Conservation (phyloP, 2,113 vertebrate genomes). For the Xiphorhynchus elegans region DNA sequence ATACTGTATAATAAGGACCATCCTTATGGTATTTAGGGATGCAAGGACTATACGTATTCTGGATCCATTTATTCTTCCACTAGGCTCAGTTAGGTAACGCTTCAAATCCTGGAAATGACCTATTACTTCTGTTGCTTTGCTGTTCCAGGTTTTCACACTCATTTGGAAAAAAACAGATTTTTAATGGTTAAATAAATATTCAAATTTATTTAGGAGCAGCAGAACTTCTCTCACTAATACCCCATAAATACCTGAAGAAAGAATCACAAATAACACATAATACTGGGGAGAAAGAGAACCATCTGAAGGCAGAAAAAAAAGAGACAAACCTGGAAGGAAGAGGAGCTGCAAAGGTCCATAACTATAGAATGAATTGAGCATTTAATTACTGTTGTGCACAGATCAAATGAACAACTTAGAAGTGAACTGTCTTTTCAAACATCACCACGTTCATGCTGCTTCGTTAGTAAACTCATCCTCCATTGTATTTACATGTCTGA, state of each 20-base stretch:
- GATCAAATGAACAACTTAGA: background rate
- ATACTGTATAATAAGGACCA: background rate
- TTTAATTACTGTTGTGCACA: background rate
- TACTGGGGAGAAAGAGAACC: background rate
- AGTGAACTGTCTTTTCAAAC: background rate
- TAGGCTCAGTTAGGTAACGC: background rate
- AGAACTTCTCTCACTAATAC: background rate
- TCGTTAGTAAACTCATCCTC: background rate
- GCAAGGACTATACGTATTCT: fast-evolving
- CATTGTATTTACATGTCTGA: background rate
- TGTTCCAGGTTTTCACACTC: background rate
- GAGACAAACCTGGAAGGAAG: background rate
- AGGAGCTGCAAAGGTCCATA: background rate
- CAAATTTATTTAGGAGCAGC: background rate
- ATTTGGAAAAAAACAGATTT: background rate
- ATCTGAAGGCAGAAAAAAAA: background rate
- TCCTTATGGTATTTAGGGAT: background rate
- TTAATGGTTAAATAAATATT: background rate
- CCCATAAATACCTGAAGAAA: background rate
- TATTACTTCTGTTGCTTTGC: background rate
- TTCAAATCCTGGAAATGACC: background rate
- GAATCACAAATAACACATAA: background rate
- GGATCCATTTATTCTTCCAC: background rate
- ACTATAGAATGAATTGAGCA: background rate
- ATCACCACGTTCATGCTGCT: background rate